Evolutionary conservation across 2,797 vertebrate species (phyloP), one percentile per base, ranked within the genome.

Genomic region (Dermochelys coriacea): DNA sequence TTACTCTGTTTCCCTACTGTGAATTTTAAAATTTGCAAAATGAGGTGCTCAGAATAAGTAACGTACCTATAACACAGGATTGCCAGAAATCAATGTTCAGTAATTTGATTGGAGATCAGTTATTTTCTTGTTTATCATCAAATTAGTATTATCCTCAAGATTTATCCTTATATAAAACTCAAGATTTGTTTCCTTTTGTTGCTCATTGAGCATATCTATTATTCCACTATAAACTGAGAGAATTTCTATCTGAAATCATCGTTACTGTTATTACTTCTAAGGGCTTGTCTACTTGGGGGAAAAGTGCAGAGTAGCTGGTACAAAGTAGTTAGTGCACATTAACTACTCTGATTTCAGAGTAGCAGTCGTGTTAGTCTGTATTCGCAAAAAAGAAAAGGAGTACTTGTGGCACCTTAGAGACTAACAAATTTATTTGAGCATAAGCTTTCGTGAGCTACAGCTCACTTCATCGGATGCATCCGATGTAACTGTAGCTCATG

Each of bases 1-100:
- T 95, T 96, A 51, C 71, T 94, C 83, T 85, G 23, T 80, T 81
- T 82, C 45, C 55, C 85, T 61, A 94, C 93, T 88, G 77, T 23
- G 5, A 88, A 31, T 87, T 93, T 90, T 86, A 54, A 93, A 90
- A 89, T 88, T 78, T 57, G 23, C 50, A 80, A 11, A 77, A 34
- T 79, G 91, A 86, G 50, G 75, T 52, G 82, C 34, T 87, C 78
- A 90, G 86, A 54, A 93, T 74, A 80, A 77, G 19, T 74, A 55
- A 68, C 31, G 2, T 37, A n/a, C 50, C 93, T 41, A 0, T 91
- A 92, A 82, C 49, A 27, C 41, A 71, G 82, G 81, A 77, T 61
- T 86, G 2, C 0, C 14, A 88, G 75, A 45, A 84, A 79, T 81
- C 1, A 1, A 37, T 3, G 45, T 25, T 80, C 21, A 81, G 49